Base-by-base conservation (phyloP, 2,113 vertebrate genomes). In the Balaeniceps rex region DNA sequence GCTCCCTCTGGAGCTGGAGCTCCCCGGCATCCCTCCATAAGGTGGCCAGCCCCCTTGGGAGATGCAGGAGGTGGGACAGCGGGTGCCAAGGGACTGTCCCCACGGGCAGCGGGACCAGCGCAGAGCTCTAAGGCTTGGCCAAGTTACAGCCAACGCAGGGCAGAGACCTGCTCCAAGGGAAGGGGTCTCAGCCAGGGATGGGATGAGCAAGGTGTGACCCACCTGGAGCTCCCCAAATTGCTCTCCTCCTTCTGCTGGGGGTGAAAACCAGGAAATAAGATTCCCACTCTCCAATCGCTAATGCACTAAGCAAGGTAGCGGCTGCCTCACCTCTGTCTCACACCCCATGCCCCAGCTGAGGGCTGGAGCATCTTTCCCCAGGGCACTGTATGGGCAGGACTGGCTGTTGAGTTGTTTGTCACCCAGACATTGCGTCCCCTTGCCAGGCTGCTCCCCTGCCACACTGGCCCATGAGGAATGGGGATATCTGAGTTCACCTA, bases 351-450 rank as follows among this genome's bases (percentile, higher is more conserved):
- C 66, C 69, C 76, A 26, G 74, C 42, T 4, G 0, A 19, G 36
- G 33, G 1, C 74, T 31, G 85, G 5, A 66, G 83, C 58, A 72
- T 8, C 82, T 23, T 47, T 14, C 57, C n/a, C 46, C 0, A 0
- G 66, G 17, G 34, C 40, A 19, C 29, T 17, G 33, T 6, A 9
- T 0, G 2, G 88, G 74, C 80, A 83, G 66, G 42, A 19, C 16
- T 6, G 80, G 52, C 38, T 16, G 6, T 2, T 52, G 52, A 4
- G 18, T 0, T 18, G 33, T 63, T 44, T 34, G 46, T 18, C 74
- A 47, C 26, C 42, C 23, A 21, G 49, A 6, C 0, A 1, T 14
- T 19, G 49, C 1, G 2, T 16, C 52, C 47, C 42, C 6, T 0
- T 15, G 55, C 52, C 78, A 68, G 55, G 66, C 77, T 68, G 64